Evolutionary conservation across 2,113 vertebrate species (phyloP).

Genomic region (Chaetodon auriga): DNA sequence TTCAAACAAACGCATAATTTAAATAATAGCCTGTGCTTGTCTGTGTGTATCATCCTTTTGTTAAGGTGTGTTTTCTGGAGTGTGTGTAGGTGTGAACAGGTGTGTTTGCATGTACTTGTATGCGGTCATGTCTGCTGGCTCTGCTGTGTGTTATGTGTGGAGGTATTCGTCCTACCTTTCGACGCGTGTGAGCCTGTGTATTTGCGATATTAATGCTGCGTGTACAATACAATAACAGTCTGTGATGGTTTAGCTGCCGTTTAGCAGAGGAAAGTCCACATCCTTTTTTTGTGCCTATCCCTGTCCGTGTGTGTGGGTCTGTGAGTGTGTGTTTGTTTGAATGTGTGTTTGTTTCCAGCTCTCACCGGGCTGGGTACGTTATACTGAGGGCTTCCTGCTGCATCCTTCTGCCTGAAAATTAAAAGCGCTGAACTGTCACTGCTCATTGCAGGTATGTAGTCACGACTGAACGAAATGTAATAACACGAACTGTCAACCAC

Average conservation of each 20-base stretch:
- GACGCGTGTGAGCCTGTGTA: neutral
- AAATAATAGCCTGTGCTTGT: neutral
- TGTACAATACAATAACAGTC: neutral
- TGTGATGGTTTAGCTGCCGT: neutral
- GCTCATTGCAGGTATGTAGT: slow-evolving; percentile 62
- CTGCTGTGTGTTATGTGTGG: neutral
- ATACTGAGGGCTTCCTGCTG: slow-evolving; percentile 73
- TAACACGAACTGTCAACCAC: neutral
- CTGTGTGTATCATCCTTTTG: neutral
- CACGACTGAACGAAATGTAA: neutral
- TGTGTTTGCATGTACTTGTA: slow-evolving; percentile 10
- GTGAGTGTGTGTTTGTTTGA: slow-evolving; percentile 9
- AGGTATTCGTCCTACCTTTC: slow-evolving; percentile 39
- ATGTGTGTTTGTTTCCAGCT: slow-evolving; percentile 67
- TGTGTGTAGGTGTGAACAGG: slow-evolving; percentile 11
- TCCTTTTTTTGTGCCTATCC: neutral
- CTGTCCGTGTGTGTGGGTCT: neutral
- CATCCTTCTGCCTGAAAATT: slow-evolving; percentile 58
- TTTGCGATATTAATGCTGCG: neutral
- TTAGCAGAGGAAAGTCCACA: slow-evolving; percentile 28
- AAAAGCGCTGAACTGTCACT: slow-evolving; percentile 52
- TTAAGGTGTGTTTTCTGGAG: neutral
- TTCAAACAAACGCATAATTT: neutral
- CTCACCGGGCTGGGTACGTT: slow-evolving; percentile 63
- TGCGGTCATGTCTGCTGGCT: neutral